phyloP scores from a whole-genome alignment of 2,888 invertebrate species.

The Pterostichus niger region DNA sequence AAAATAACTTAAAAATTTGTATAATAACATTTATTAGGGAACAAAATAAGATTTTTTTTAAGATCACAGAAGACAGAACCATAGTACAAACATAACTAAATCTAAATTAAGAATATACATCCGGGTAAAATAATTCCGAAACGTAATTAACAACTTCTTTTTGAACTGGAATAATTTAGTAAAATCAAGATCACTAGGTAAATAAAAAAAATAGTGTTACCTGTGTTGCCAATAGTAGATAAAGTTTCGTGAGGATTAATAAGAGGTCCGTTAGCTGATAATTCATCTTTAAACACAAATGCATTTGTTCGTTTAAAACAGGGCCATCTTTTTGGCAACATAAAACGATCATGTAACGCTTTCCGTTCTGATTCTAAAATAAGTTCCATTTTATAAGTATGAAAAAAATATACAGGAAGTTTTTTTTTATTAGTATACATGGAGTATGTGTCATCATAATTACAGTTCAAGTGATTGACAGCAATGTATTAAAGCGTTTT shows the following conservation, averaged over 20 bases:
- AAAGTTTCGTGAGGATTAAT: slow-evolving; percentile 86
- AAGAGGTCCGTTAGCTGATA: slow-evolving; percentile 78
- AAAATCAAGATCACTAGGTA: slow-evolving; percentile 13
- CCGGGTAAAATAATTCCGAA: slow-evolving; percentile 10
- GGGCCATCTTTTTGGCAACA: slow-evolving; percentile 84
- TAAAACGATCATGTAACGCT: slow-evolving; percentile 85
- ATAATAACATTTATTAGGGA: slow-evolving; percentile 1
- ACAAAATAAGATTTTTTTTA: slow-evolving; percentile 3
- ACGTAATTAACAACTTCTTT: slow-evolving; percentile 19
- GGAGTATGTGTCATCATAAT: no score
- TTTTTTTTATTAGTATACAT: no score
- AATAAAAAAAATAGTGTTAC: slow-evolving; percentile 15
- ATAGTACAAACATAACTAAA: not conserved
- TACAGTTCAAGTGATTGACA: no score
- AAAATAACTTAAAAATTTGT: not conserved
- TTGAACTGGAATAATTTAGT: slow-evolving; percentile 20
- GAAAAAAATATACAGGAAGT: slow-evolving; percentile 59
- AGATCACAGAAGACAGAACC: slow-evolving; percentile 22
- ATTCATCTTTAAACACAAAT: slow-evolving; percentile 79
- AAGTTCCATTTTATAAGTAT: slow-evolving; percentile 1
- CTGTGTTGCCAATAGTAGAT: slow-evolving; percentile 71
- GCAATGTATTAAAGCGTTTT: no score
- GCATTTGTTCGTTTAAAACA: slow-evolving; percentile 87
- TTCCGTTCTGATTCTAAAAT: slow-evolving; percentile 83
- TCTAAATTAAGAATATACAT: not conserved